Evolutionary conservation across 1,140 invertebrate genomes (phyloP), one percentile per base, ranked within the genome.

Genomic region (Danaus plexippus): DNA sequence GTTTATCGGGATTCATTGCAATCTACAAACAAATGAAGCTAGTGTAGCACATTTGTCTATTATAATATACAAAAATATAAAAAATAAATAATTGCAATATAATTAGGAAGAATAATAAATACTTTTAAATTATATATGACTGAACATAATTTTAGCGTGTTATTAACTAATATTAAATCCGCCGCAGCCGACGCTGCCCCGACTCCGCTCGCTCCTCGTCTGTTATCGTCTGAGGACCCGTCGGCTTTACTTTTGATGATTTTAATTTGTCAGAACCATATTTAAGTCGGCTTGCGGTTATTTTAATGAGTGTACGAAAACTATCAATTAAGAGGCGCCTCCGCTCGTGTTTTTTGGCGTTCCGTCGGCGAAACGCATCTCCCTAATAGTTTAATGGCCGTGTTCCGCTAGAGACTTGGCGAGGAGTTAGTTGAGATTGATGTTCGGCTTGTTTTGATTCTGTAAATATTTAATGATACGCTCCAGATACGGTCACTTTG

Each of bases 241-340:
- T 56, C 63, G 57, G 58, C 58, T 2, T 32, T 8, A 32, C 22
- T 32, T 32, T 32, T 32, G 22, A 32, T 32, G 22, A 32, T 32
- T 32, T 77, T 78, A 82, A 82, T 82, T 83, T 80, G 76, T 77
- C 75, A 75, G 71, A 61, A 76, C 73, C 71, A 81, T 81, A 81
- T 81, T 84, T 75, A 83, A 75, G 61, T 63, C 61, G 54, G 64
- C 47, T 51, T 11, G 64, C 66, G 68, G 69, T 74, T 69, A 71
- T 70, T 77, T 64, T 76, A 76, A 78, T 72, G 67, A 79, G 68
- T 61, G 53, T 45, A 49, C 66, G 54, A 63, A 72, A 79, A 75
- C 77, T 78, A 85, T 78, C 71, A 81, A 82, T 82, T 85, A 82
- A 67, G 46, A 58, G 79, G 77, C 81, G 81, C 79, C 79, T 70